These are phyloP conservation scores for Carcinoscorpius rotundicauda DNA, from an alignment of 1,140 invertebrate species.

Conservation along the genomic window DNA sequence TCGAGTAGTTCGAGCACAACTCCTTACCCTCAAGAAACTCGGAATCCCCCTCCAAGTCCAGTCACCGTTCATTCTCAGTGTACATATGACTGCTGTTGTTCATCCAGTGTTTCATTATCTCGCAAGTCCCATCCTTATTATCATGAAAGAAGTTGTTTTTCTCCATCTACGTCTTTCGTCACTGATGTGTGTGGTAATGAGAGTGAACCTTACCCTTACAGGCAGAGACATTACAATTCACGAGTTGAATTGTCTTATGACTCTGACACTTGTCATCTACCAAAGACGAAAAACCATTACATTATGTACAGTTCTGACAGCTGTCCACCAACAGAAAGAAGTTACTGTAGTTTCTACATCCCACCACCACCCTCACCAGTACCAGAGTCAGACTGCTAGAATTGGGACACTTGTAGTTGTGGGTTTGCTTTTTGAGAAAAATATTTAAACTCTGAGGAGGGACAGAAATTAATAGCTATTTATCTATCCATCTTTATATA, in stretches of 20 bases:
- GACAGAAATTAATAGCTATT: no score
- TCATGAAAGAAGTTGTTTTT: slow-evolving; percentile 64
- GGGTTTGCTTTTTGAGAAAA: no score
- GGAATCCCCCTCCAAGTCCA: slow-evolving; percentile 82
- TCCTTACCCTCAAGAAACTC: slow-evolving; percentile 60
- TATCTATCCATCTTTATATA: no score
- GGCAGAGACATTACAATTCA: slow-evolving; percentile 17
- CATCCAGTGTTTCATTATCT: not conserved
- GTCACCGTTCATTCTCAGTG: slow-evolving; percentile 45
- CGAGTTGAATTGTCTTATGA: slow-evolving; percentile 44
- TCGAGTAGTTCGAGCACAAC: slow-evolving; percentile 44
- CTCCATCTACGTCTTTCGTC: slow-evolving; percentile 84
- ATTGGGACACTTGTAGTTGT: not conserved
- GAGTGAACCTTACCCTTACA: slow-evolving; percentile 30
- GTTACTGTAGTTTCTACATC: slow-evolving; percentile 54
- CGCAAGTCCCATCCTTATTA: slow-evolving; percentile 50
- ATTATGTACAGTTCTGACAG: slow-evolving; percentile 51
- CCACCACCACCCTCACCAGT: slow-evolving; percentile 52
- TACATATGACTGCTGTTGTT: slow-evolving; percentile 23
- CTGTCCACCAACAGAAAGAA: slow-evolving; percentile 52
- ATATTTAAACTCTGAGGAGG: no score
- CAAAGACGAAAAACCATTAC: slow-evolving; percentile 57
- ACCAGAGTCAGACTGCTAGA: slow-evolving; percentile 6
- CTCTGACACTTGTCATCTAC: slow-evolving; percentile 57
- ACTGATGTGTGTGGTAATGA: slow-evolving; percentile 80